Evolutionary conservation across 2,888 invertebrate genomes (phyloP), one percentile per base, ranked within the genome.

Genomic region (Lasioglossum marginatum): DNA sequence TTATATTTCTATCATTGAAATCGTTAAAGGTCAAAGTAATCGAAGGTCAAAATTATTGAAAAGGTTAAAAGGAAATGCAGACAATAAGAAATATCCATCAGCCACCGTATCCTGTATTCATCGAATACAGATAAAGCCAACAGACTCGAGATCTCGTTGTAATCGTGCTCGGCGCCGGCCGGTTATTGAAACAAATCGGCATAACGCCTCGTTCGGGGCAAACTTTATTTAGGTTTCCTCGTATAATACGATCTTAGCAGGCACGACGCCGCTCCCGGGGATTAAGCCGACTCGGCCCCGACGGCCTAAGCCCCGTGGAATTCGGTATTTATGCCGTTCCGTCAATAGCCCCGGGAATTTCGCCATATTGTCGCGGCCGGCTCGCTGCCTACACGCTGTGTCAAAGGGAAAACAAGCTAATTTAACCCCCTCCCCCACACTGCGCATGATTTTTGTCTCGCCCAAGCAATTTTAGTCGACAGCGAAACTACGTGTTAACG

Each of bases 141-240:
- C 57, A 10, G 12, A 57, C 23, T 57, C 10, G 12, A 57, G n/a
- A n/a, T 57, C n/a, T 57, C 12, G n/a, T n/a, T 57, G 57, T n/a
- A 12, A 57, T 4, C n/a, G n/a, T n/a, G n/a, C n/a, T 1, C 10
- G 57, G 57, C 63, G 34, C 31, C 19, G 63, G 63, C 31, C 34
- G 31, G 63, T 82, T 78, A 87, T 76, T 82, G 78, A 79, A 77
- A 86, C 77, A 77, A 86, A 79, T 82, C 82, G 87, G 85, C 71
- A 77, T 75, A 85, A 87, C 73, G 77, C 68, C 19, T 16, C 70
- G 68, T 34, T 60, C 34, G 31, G 12, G 10, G 27, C 74, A 45
- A 40, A 60, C 40, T 79, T 72, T 85, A 77, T 79, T 77, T 77
- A 74, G 73, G 77, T 79, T 71, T 78, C 63, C 31, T 77, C 82